Conservation (phyloP, 2,113 vertebrate species). For the Malaclemys terrapin region DNA sequence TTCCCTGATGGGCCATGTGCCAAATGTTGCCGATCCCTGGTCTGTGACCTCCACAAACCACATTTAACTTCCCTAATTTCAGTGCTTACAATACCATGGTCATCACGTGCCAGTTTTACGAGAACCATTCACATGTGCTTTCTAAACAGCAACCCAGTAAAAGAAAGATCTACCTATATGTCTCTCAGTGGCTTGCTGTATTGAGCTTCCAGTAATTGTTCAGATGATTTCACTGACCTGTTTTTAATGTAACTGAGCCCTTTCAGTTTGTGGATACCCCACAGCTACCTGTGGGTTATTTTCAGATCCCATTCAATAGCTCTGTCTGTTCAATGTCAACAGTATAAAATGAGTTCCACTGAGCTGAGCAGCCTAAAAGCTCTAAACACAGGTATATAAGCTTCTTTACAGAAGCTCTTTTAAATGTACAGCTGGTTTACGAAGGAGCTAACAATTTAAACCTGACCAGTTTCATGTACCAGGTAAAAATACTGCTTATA, state of each 20-base stretch:
- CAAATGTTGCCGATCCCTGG: too few relatives aligned
- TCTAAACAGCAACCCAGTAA: not conserved
- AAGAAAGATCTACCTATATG: not conserved
- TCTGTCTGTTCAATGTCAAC: slow-evolving; percentile 9
- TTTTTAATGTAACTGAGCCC: not conserved
- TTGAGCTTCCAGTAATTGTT: not conserved
- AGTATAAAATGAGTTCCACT: slow-evolving; percentile 37
- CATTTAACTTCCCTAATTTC: not conserved
- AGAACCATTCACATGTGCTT: not conserved
- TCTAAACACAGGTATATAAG: not conserved
- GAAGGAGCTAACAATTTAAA: not conserved
- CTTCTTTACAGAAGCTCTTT: not conserved
- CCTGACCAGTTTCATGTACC: not conserved
- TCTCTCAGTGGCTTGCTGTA: not conserved
- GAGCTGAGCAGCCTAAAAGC: slow-evolving; percentile 6
- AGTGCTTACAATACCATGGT: fast-evolving
- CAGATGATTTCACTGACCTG: slow-evolving; percentile 7
- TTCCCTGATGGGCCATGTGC: too few relatives aligned
- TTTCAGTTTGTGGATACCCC: slow-evolving; percentile 25
- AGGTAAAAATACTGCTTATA: not conserved
- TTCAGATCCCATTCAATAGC: slow-evolving; percentile 34
- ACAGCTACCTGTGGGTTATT: not conserved
- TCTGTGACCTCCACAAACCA: not conserved
- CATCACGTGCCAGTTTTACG: fast-evolving
- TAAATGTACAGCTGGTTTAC: not conserved